Evolutionary conservation across 2,797 vertebrate species (phyloP).

Genomic region (Acrocephalus scirpaceus): DNA sequence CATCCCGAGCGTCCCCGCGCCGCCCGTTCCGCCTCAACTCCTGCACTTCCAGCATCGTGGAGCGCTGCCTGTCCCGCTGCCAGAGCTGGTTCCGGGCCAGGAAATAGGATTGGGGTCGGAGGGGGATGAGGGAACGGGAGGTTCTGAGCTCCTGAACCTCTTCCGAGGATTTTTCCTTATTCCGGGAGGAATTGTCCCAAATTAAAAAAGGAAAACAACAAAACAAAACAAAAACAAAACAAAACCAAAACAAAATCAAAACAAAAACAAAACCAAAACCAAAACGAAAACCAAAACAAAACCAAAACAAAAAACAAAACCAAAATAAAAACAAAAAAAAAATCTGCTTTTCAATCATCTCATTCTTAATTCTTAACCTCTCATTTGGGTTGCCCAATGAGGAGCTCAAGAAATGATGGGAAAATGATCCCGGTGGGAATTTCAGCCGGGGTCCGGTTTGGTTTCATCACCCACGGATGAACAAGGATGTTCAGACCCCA

Average conservation of each 20-base stretch:
- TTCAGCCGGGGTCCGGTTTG: not conserved
- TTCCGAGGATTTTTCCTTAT: too few relatives aligned
- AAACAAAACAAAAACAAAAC: too few relatives aligned
- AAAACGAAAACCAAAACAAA: too few relatives aligned
- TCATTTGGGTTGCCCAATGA: not conserved
- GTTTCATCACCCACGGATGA: not conserved
- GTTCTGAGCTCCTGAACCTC: too few relatives aligned
- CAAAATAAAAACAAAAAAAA: too few relatives aligned
- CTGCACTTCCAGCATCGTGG: not conserved
- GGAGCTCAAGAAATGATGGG: not conserved
- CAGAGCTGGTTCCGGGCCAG: slow-evolving; percentile 11
- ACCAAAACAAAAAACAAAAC: too few relatives aligned
- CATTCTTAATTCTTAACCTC: not conserved
- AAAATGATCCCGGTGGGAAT: not conserved
- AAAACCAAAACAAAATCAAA: too few relatives aligned
- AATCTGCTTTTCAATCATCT: not conserved
- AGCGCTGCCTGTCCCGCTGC: slow-evolving; percentile 38
- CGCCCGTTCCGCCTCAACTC: not conserved
- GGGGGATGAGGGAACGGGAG: not conserved
- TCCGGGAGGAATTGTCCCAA: too few relatives aligned
- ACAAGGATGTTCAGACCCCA: not conserved
- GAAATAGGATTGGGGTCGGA: not conserved
- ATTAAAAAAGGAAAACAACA: not conserved
- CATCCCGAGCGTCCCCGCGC: fast-evolving
- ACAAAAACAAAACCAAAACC: too few relatives aligned